Base-by-base conservation (phyloP, 2,113 vertebrate genomes). In the Oenanthe oenanthe region DNA sequence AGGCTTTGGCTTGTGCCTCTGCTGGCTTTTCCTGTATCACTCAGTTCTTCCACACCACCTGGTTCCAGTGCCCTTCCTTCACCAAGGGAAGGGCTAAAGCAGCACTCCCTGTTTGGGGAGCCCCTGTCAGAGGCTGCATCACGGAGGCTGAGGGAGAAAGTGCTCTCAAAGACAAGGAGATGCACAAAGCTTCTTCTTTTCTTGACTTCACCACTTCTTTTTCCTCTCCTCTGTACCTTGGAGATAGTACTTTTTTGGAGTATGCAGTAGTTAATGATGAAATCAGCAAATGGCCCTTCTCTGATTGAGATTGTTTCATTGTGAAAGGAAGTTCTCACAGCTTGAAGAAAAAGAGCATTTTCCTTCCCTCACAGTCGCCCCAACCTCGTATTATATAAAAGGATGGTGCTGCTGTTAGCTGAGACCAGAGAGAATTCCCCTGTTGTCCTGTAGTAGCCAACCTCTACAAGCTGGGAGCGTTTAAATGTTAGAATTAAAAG, bases 361-460 rank as follows among this genome's bases (percentile, higher is more conserved):
- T 95, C 61, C 72, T 92, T 93, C 65, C 90, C 93, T 95, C 85
- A 57, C 2, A 76, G 45, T 95, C 16, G 6, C 84, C 88, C 57
- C 73, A 85, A 7, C 70, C 81, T 87, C 4, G 0, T 85, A 74
- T 95, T 95, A 83, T 95, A 63, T 95, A 97, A 96, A 97, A 90
- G 72, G 56, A 83, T 75, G 47, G 75, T 71, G 89, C 66, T 97
- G 88, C 93, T 95, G 57, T 95, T 96, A 96, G 71, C 73, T 90
- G 97, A 96, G 78, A 94, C 85, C 85, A 96, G 92, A 83, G 92
- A 94, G 92, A 97, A 95, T 86, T 97, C 86, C 79, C 73, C 71
- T 96, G 93, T 92, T 96, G 85, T 92, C 92, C 91, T 70, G 56
- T 88, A 84, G 81, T 95, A 92, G 95, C 95, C 88, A 97, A 92